phyloP scores from a whole-genome alignment of 1,140 invertebrate species.

The Drosophila ficusphila region DNA sequence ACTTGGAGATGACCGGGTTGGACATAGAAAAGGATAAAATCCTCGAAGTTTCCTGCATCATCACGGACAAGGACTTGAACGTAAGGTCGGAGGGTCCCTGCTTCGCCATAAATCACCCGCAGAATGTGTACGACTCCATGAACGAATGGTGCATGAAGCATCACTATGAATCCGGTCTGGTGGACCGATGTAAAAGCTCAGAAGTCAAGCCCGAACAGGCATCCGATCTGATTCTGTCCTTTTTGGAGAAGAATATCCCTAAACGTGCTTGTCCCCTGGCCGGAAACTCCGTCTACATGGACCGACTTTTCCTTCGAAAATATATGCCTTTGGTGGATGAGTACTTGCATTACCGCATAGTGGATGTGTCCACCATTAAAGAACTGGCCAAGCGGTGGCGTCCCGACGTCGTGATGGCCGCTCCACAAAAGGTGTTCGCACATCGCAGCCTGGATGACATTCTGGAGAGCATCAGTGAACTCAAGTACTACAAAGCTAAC shows the following conservation, averaged over 20 bases:
- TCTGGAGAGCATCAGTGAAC: slow-evolving; percentile 92
- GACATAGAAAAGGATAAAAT: slow-evolving; percentile 91
- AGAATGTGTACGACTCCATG: slow-evolving; percentile 91
- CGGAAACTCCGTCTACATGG: slow-evolving; percentile 95
- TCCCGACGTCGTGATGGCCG: slow-evolving; percentile 85
- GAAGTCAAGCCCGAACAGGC: slow-evolving; percentile 88
- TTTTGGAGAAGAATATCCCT: slow-evolving; percentile 89
- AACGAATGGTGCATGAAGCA: slow-evolving; percentile 91
- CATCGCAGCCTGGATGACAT: slow-evolving; percentile 94
- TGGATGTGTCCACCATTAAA: slow-evolving; percentile 96
- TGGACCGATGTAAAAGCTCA: slow-evolving; percentile 89
- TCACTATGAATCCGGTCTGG: slow-evolving; percentile 91
- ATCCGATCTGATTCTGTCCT: slow-evolving; percentile 89
- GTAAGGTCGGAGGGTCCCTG: slow-evolving; percentile 91
- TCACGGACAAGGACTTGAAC: slow-evolving; percentile 93
- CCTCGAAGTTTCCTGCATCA: slow-evolving; percentile 94
- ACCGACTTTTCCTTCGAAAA: slow-evolving; percentile 91
- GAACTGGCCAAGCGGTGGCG: slow-evolving; percentile 93
- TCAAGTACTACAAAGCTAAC: slow-evolving; percentile 89
- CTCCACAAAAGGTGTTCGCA: slow-evolving; percentile 87
- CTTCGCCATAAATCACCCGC: slow-evolving; percentile 92
- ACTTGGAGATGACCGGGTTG: slow-evolving; percentile 91
- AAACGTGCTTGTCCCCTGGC: slow-evolving; percentile 90
- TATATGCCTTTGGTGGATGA: slow-evolving; percentile 90
- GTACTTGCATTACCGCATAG: slow-evolving; percentile 96